A percentile compares a stretch with the other conserved stretches of the same genome.
phyloP scores from a whole-genome alignment of 2,113 vertebrate genomes.

The Alligator mississippiensis region DNA sequence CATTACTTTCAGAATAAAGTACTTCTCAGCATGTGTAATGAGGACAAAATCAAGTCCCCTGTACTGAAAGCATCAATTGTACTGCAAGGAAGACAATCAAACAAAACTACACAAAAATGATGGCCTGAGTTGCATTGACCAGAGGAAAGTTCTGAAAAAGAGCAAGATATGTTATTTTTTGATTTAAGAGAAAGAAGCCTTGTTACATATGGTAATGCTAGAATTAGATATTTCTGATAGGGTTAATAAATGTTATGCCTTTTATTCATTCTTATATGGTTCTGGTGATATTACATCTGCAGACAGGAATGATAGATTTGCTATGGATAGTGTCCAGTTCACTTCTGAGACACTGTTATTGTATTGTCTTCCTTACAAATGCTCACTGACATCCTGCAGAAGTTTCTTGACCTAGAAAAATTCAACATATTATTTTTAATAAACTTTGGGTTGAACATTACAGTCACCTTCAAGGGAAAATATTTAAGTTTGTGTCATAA shows the following conservation, averaged over 20 bases:
- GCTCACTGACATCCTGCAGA: slow-evolving; percentile 23
- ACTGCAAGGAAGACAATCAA: not conserved
- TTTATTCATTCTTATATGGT: slow-evolving; percentile 8
- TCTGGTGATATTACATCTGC: not conserved
- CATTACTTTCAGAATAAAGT: not conserved
- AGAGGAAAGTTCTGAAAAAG: not conserved
- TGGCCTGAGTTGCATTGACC: not conserved
- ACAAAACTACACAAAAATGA: not conserved
- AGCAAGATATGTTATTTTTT: not conserved
- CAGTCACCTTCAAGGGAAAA: not conserved
- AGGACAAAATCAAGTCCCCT: not conserved
- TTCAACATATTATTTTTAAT: slow-evolving; percentile 21
- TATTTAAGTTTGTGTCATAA: not conserved
- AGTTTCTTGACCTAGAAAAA: slow-evolving; percentile 24
- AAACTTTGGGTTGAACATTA: slow-evolving; percentile 11
- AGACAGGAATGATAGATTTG: slow-evolving; percentile 33
- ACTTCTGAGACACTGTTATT: slow-evolving; percentile 42
- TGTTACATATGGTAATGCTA: not conserved
- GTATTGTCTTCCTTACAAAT: slow-evolving; percentile 44
- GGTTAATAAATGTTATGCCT: slow-evolving; percentile 33
- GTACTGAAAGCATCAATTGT: not conserved
- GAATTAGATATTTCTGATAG: slow-evolving; percentile 34
- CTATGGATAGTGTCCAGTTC: slow-evolving; percentile 35
- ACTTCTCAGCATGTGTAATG: not conserved
- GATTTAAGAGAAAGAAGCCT: slow-evolving; percentile 1